phyloP scores from a whole-genome alignment of 1,140 invertebrate genomes.

The Drosophila equinoxialis region DNA sequence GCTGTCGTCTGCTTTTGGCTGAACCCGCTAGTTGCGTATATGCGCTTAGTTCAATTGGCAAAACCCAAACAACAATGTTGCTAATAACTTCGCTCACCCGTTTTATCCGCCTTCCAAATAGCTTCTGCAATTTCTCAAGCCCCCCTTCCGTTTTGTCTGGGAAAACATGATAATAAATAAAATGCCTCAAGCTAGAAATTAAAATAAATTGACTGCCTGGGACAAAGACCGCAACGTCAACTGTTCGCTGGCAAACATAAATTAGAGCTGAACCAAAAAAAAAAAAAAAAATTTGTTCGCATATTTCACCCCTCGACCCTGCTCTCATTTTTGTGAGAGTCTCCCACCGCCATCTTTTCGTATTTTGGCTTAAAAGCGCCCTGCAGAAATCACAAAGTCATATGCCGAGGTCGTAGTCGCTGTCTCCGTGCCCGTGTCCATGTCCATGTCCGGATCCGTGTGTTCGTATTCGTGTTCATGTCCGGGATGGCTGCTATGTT shows the following conservation, averaged over 20 bases:
- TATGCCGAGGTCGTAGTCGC: constrained; percentile 48
- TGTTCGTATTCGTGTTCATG: constrained; percentile 37
- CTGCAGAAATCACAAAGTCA: constrained; percentile 73
- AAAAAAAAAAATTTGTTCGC: background rate
- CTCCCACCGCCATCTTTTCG: background rate
- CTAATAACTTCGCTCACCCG: constrained; percentile 57
- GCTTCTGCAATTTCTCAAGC: too few relatives aligned
- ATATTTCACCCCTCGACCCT: background rate
- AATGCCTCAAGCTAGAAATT: constrained; percentile 72
- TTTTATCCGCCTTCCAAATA: constrained; percentile 4
- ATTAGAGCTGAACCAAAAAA: constrained; percentile 45
- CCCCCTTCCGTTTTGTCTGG: constrained; percentile 29
- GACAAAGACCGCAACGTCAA: constrained; percentile 62
- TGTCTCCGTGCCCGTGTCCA: constrained; percentile 16
- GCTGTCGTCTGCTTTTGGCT: constrained; percentile 31
- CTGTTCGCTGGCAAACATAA: constrained; percentile 52
- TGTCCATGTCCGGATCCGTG: constrained; percentile 15
- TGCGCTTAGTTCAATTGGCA: constrained; percentile 59
- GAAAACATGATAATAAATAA: constrained; percentile 78
- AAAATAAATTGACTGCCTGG: constrained; percentile 80
- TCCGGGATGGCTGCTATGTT: constrained; percentile 33
- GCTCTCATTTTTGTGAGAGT: constrained; percentile 3
- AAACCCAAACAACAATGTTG: constrained; percentile 65
- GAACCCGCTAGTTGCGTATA: constrained; percentile 26
- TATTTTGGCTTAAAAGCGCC: constrained; percentile 57